Base-by-base conservation (phyloP, 2,797 vertebrate species). In the Dryobates pubescens region DNA sequence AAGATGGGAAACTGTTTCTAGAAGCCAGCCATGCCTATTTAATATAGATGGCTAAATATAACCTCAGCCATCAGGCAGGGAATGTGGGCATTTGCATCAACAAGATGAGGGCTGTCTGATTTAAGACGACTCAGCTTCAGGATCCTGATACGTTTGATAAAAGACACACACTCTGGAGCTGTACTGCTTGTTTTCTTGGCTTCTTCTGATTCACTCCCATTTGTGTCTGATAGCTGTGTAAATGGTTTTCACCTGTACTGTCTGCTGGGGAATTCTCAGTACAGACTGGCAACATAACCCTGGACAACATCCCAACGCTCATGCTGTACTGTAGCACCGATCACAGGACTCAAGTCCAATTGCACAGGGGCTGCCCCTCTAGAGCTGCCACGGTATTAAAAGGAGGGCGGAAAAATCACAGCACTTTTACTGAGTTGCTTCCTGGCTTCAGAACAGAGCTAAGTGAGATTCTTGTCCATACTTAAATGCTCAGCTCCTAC, bases 61-160 rank as follows among this genome's bases (percentile, higher is more conserved):
- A 95, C 92, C 92, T 93, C 89, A 94, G 95, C 94, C 95, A 96
- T 92, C 93, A 95, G 95, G 95, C 96, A 95, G 87, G 54, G 96
- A 96, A 96, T 93, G 93, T 88, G 95, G 95, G 91, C 91, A 95
- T 80, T 96, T 91, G 92, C 92, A 93, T 94, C 93, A 89, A 91
- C 90, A 92, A 94, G 94, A 95, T 82, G 92, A 94, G 83, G 89
- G 91, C 71, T 95, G 94, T 82, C 86, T 94, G 89, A 91, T 90
- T 92, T 88, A 24, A 91, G 92, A 82, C 82, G 5, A 89, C 77
- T 94, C 91, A 67, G 89, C 74, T 93, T 83, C 89, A 83, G 89
- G 82, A 83, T 93, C 84, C 84, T 76, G 89, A 86, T 77, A 88
- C 0, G 6, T 83, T 69, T 91, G 90, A 74, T 63, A 89, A 79